Base-by-base conservation (phyloP, 2,888 invertebrate genomes). In the Pycnomerus fuliginosus region DNA sequence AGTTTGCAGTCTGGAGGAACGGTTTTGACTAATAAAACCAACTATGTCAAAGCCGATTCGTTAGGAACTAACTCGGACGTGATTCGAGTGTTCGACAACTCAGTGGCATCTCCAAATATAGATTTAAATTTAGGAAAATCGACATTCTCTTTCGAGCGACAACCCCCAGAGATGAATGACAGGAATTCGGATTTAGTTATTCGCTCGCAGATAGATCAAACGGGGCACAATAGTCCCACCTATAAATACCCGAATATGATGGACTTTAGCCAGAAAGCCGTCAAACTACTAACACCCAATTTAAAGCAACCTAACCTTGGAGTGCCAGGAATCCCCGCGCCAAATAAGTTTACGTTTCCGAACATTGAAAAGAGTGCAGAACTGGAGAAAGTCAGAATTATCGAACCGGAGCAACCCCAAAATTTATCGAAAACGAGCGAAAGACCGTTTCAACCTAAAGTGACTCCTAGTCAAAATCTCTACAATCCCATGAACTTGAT, bases 1-100 rank as follows among this genome's bases (percentile, higher is more conserved):
- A 85, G 87, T 1, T 72, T 91, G 40, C 84, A 90, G 62, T 90
- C 90, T 0, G 91, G 91, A 16, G 90, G 90, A 10, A 89, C 87
- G n/a, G 78, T 80, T 34, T 48, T 72, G 30, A 71, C 72, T 29
- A 71, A 69, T 39, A 69, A 69, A 48, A 62, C 66, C 1, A 62
- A 56, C 34, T 68, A 66, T 37, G 53, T 49, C 23, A 63, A 61
- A 44, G 55, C 56, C 17, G 63, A 65, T 34, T 14, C 12, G 13
- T 16, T 60, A 25, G 25, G 10, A 15, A 51, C 57, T 2, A 56
- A 60, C 8, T 65, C 66, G 10, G 68, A 70, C 42, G 55, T 68
- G 4, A 67, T 70, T 23, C 46, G 68, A 41, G 64, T 68, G n/a
- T 70, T 69, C 43, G 68, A 69, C 15, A 63, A 60, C 45, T 56